Base-by-base conservation (phyloP, 1,140 invertebrate genomes). In the Papilio aristodemus region DNA sequence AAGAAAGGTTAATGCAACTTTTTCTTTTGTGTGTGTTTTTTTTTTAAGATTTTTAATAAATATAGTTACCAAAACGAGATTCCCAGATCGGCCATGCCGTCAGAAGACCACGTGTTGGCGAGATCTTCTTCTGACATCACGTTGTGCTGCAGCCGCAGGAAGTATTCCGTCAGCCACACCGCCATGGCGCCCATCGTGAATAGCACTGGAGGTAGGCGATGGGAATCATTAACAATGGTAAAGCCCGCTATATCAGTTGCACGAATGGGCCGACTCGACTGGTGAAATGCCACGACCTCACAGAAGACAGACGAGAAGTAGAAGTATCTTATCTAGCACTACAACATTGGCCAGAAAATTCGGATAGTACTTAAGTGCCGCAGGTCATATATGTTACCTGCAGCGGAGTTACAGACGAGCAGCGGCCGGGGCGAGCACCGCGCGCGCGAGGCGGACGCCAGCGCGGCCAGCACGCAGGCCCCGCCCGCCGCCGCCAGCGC, bases 81-180 rank as follows among this genome's bases (percentile, higher is more conserved):
- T 10, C 90, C 90, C n/a, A 92, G 70, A 46, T 87, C 87, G 0
- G 90, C 90, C 25, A 80, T 85, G 38, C 84, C 84, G 25, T 86
- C 85, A 0, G 88, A 90, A 14, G 86, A 81, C 96, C 96, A 97
- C 69, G 93, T 93, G 72, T 95, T 94, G 14, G 94, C 92, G 41
- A 94, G 92, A 75, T 97, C 95, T 77, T 96, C 95, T 70, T 94
- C 92, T 8, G 94, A 94, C 87, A 98, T 92, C 6, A 97, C 95
- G 84, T 97, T 97, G 72, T 94, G 88, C 68, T 95, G 94, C 54
- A 97, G 92, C 83, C 94, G 94, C 1, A 94, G 91, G 82, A 95
- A 95, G 90, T 94, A 97, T 83, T 97, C 95, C 1, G 93, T 93
- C 67, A 95, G 86, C 95, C 95, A 98, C 36, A 96, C 93, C 37